Base-by-base conservation (phyloP, 2,113 vertebrate species). In the Meriones unguiculatus region DNA sequence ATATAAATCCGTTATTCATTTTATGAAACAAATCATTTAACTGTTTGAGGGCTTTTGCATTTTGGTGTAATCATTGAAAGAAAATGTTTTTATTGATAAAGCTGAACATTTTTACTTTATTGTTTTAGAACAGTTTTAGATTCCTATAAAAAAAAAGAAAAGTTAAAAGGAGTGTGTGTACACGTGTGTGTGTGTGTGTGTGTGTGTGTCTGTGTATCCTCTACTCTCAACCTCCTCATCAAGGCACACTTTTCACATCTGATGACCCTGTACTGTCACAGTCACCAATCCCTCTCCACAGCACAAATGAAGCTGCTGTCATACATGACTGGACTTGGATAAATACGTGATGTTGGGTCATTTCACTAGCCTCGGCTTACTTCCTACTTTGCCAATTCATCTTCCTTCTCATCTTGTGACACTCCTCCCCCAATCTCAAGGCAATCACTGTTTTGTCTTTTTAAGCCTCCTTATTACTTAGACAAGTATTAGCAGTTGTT, bases 101-200 rank as follows among this genome's bases (percentile, higher is more conserved):
- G 54, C 11, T 38, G 35, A 25, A 62, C 22, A 78, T 25, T 24
- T 38, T 82, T 82, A 82, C 57, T 38, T 62, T 62, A 82, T 62
- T 59, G 80, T 70, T 62, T 87, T 77, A 93, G n/a, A 80, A 78
- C 64, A 88, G 9, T 62, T 93, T 76, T 64, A 94, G 30, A 38
- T 10, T 88, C 50, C 28, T 28, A 70, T 38, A 32, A 46, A 70
- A 62, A n/a, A n/a, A 50, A 10, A 85, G 25, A 10, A 6, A 85
- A 85, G 17, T 46, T 65, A 46, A 46, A 85, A 85, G 38, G 59
- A 18, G 24, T 65, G 14, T 85, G 25, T 62, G 10, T 59, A 20
- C 17, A 2, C 32, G 25, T 17, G 4, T n/a, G 18, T 81, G 8
- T 54, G 8, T n/a, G 75, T 30, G 2, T 32, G 32, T 80, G 5